Evolutionary conservation across 64 coral and sea anemone genomes (phyloP).

Genomic region (Porites lutea): DNA sequence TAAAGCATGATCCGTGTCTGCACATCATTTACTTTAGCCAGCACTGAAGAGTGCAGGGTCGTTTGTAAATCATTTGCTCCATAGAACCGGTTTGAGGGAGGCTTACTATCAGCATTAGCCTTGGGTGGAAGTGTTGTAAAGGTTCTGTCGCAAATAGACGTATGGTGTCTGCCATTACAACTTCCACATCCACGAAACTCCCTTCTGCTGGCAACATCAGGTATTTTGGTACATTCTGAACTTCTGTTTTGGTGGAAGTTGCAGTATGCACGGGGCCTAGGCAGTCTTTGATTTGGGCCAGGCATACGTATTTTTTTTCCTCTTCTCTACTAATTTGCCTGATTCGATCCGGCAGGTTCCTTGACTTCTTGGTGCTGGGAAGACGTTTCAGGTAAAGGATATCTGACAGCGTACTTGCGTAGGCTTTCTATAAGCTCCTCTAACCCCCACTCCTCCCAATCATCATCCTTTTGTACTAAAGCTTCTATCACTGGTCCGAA

Average conservation of each 20-base stretch:
- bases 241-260: not conserved
- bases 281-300: slow-evolving; percentile 13
- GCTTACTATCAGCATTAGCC: not conserved
- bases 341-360: not conserved
- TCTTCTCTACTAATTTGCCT: not conserved
- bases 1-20: slow-evolving; percentile 67
- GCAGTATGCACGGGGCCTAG: slow-evolving; percentile 62
- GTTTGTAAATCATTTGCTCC: slow-evolving; percentile 39
- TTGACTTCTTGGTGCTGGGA: too few species aligned
- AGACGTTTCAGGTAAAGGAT: too few species aligned
- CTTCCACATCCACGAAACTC: slow-evolving; percentile 42
- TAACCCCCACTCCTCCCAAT: too few species aligned
- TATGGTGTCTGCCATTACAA: slow-evolving; percentile 58
- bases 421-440: too few species aligned
- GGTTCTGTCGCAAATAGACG: slow-evolving; percentile 30
- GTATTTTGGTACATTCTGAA: slow-evolving; percentile 50
- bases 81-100: slow-evolving; percentile 34
- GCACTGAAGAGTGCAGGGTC: slow-evolving; percentile 61
- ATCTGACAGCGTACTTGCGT: too few species aligned
- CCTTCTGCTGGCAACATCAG: slow-evolving; percentile 51
- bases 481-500: too few species aligned
- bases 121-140: not conserved
- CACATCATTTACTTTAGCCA: slow-evolving; percentile 56
- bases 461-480: too few species aligned
- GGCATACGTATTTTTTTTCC: slow-evolving; percentile 29